phyloP scores from a whole-genome alignment of 2,797 vertebrate genomes.

The Meriones psammophilus region DNA sequence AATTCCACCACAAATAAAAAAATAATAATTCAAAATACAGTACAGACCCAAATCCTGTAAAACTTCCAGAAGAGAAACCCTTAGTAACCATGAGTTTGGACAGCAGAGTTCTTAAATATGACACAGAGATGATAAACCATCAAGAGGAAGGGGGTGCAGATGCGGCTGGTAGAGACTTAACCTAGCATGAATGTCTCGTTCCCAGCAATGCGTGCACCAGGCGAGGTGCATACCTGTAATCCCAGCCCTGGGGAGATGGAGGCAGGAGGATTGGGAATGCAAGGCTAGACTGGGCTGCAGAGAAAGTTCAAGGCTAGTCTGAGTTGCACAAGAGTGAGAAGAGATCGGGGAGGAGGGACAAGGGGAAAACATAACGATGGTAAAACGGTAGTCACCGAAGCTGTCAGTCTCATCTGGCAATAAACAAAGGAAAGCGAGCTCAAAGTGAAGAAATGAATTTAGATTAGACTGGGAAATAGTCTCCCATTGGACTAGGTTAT shows the following conservation, averaged over 20 bases:
- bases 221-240: rapidly evolving
- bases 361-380: background rate
- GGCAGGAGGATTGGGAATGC: background rate
- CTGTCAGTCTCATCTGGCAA: background rate
- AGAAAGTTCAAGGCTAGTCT: background rate
- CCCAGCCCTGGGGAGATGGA: background rate
- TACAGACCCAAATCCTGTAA: background rate
- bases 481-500: background rate
- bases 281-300: background rate
- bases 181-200: no score
- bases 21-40: background rate
- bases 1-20: no score
- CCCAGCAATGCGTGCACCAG: background rate
- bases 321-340: background rate
- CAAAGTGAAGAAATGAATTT: constrained; percentile 1
- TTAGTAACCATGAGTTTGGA: background rate
- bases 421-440: background rate
- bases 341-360: background rate
- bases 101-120: background rate
- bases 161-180: no score
- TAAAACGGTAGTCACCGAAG: background rate
- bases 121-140: background rate
- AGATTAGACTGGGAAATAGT: constrained; percentile 35
- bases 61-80: background rate
- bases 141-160: background rate